Percentiles rank a stretch among this genome's conserved stretches.
phyloP scores from a whole-genome alignment of 1,140 invertebrate species.

The Diuraphis noxia region DNA sequence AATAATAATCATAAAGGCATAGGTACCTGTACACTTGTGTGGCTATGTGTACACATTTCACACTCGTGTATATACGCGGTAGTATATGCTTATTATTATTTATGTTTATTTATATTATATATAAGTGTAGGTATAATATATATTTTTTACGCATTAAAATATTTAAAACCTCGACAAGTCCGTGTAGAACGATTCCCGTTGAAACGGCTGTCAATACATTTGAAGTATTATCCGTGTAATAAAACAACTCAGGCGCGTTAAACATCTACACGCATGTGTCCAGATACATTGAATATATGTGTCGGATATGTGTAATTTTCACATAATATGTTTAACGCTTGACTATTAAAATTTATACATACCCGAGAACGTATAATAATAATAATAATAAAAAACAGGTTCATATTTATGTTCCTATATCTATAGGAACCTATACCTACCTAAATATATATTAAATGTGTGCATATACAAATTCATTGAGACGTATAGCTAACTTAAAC shows the following conservation, averaged over 20 bases:
- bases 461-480: too few species aligned
- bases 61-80: neutral
- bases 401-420: neutral
- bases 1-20: neutral
- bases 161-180: neutral
- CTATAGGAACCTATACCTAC: too few species aligned
- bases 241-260: neutral
- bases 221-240: neutral
- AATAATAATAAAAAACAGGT: neutral
- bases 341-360: neutral
- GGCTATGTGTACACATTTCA: neutral
- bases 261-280: neutral
- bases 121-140: neutral
- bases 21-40: neutral
- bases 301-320: neutral
- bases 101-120: neutral
- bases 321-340: neutral
- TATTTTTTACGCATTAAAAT: constrained; percentile 2
- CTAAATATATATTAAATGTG: too few species aligned
- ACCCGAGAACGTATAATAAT: neutral
- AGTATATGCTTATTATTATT: neutral
- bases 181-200: constrained; percentile 11
- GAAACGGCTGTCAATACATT: constrained; percentile 21
- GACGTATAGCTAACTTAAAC: too few species aligned
- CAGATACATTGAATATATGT: neutral